These are phyloP conservation scores for Hylia prasina DNA, from an alignment of 2,113 vertebrate species.

Conservation along the genomic window DNA sequence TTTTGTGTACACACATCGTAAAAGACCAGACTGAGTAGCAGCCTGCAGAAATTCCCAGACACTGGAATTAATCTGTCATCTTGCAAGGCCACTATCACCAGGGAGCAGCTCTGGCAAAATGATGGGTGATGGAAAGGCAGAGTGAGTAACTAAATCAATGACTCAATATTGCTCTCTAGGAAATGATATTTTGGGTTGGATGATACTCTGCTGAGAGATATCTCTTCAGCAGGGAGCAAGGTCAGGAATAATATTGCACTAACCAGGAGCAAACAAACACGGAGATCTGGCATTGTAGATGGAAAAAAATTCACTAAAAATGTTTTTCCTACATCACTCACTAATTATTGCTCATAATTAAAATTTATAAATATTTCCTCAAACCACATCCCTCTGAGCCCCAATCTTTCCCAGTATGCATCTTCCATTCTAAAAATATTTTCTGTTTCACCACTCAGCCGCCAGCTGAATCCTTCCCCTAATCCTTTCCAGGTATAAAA, in stretches of 20 bases:
- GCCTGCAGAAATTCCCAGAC: neutral
- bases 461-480: neutral
- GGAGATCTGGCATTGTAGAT: neutral
- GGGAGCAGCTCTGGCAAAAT: neutral
- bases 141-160: neutral
- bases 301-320: neutral
- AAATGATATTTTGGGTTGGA: neutral
- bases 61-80: neutral
- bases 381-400: neutral
- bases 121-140: neutral
- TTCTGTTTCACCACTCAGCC: neutral
- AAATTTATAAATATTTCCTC: neutral
- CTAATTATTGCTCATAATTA: neutral
- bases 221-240: neutral
- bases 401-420: neutral
- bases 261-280: neutral
- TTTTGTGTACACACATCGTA: neutral
- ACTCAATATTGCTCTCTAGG: neutral
- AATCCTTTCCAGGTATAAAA: neutral
- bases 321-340: neutral
- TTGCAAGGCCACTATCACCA: neutral
- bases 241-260: neutral
- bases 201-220: neutral
- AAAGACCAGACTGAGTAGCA: neutral
- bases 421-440: neutral